Base-by-base conservation (phyloP, 2,797 vertebrate genomes). In the Sebastolobus alascanus region DNA sequence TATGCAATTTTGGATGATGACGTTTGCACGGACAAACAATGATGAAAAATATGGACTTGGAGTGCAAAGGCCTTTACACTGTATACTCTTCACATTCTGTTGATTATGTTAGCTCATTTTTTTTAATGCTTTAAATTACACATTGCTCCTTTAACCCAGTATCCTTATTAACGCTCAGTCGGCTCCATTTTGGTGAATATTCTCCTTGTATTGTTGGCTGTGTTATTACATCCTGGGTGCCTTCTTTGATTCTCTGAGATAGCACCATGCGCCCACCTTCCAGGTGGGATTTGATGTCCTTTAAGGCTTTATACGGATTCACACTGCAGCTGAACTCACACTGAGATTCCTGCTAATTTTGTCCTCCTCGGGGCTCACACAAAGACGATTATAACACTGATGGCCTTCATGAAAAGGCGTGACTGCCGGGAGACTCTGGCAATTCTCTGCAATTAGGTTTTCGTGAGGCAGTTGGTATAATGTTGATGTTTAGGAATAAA, bases 331-430 rank as follows among this genome's bases (percentile, higher is more conserved):
- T 78, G 73, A 86, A 82, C 78, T 83, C 79, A 27, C 79, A 40
- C 69, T 84, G 84, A 85, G 75, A 82, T 64, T 70, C 37, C 59
- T 71, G 75, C 81, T 78, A 70, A 80, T 87, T 85, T 68, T 31
- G 25, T 71, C 74, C 3, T 77, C 9, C 4, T 16, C 68, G 11
- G 6, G 13, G 8, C 66, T 67, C 58, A 38, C 66, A 63, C 37
- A 70, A 22, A 64, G 84, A 80, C 63, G 66, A 84, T 83, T 67
- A 60, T 59, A 43, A 25, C 68, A 65, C 58, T 66, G 72, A 55
- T 73, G 63, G 70, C 58, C 29, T 68, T 68, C 27, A 35, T 75
- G 54, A 79, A 75, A 73, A 79, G 61, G 35, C 60, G 68, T 4
- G 12, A 50, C 60, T 70, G 68, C 59, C 50, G 14, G 20, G 54